A percentile compares a stretch with the other conserved stretches of the same genome.
Evolutionary conservation across 2,888 invertebrate species (phyloP).

Genomic region (Hirudinaria manillensis): DNA sequence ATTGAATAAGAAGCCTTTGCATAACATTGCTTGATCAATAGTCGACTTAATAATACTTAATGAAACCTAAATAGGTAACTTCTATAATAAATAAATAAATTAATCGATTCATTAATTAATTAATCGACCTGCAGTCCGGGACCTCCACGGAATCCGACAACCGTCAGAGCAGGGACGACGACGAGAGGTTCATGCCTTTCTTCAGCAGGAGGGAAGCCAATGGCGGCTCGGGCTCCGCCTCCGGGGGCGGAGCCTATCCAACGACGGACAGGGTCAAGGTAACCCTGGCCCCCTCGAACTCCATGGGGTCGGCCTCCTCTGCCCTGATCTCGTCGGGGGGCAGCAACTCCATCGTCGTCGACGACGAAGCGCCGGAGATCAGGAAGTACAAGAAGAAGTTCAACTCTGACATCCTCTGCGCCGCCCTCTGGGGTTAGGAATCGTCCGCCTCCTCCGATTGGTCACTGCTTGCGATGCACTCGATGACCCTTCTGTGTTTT

Average conservation of each 20-base stretch:
- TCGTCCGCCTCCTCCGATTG: background rate
- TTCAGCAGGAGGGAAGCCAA: conserved; percentile 57
- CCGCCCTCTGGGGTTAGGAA: conserved; percentile 87
- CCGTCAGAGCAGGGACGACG: conserved; percentile 62
- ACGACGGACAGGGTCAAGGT: conserved; percentile 68
- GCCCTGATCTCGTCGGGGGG: conserved; percentile 8
- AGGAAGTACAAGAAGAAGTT: conserved; percentile 98
- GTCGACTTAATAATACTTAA: no score
- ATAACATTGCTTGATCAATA: no score
- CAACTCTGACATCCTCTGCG: conserved; percentile 97
- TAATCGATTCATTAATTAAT: background rate
- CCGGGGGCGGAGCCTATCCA: conserved; percentile 45
- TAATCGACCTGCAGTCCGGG: background rate
- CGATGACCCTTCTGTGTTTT: background rate
- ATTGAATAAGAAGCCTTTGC: no score
- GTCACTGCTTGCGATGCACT: background rate
- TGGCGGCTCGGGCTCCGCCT: background rate
- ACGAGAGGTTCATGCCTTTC: conserved; percentile 1
- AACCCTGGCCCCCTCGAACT: conserved; percentile 85
- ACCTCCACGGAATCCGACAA: conserved; percentile 62
- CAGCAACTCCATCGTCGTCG: background rate
- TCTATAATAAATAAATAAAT: background rate
- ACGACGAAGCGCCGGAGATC: conserved; percentile 88
- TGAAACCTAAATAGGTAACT: no score
- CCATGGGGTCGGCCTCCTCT: conserved; percentile 69